These are phyloP conservation scores for Saccostrea cuccullata DNA, from an alignment of 1,140 invertebrate genomes.

Conservation along the genomic window DNA sequence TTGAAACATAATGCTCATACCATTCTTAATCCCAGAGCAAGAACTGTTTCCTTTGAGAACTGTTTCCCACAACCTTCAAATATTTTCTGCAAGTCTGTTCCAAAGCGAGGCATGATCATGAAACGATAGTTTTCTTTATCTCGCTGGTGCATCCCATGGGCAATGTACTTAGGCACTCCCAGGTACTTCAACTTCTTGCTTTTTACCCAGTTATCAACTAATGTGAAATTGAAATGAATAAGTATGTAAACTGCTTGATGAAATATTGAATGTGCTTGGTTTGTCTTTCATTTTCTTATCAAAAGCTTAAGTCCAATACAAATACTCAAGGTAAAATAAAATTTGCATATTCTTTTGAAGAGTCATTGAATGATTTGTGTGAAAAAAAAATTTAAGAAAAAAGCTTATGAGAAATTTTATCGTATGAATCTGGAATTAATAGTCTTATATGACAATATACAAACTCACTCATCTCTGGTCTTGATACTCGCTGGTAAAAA, in stretches of 20 bases:
- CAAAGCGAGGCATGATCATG: constrained; percentile 93
- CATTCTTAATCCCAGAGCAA: constrained; percentile 90
- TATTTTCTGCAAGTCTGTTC: constrained; percentile 92
- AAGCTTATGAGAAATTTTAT: no score
- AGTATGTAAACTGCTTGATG: background rate
- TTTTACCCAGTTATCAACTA: constrained; percentile 88
- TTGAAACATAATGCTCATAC: constrained; percentile 81
- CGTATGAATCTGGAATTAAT: no score
- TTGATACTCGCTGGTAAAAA: constrained; percentile 91
- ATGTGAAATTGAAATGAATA: constrained; percentile 51
- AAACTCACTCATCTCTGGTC: constrained; percentile 86
- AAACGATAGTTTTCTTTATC: constrained; percentile 89
- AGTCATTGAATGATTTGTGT: no score
- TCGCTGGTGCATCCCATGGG: constrained; percentile 87
- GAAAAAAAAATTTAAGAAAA: no score
- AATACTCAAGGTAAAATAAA: no score
- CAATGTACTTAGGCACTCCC: constrained; percentile 92
- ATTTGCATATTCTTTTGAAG: no score
- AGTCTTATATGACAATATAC: no score
- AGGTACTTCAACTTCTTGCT: constrained; percentile 85
- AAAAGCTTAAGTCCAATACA: no score
- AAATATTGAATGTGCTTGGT: no score
- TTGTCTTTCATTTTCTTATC: no score
- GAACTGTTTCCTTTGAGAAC: constrained; percentile 88
- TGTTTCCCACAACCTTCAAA: constrained; percentile 83